Base-by-base conservation (phyloP, 1,140 invertebrate species). In the Nasonia vitripennis region DNA sequence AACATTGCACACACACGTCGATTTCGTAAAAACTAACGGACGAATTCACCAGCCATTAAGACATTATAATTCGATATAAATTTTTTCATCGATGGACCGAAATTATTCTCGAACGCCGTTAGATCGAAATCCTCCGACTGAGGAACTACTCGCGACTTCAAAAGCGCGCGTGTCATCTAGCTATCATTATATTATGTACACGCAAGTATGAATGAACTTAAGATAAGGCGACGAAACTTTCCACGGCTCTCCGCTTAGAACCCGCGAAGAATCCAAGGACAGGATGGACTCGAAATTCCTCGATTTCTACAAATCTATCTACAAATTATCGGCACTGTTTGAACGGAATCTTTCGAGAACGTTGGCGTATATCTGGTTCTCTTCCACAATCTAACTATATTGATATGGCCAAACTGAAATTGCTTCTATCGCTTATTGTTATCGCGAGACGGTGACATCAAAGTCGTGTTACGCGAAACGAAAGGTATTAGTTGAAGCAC, bases 221-320 rank as follows among this genome's bases (percentile, higher is more conserved):
- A 84, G 83, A 84, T 84, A 84, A 78, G 12, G 9, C 7, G 1
- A 71, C 17, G 12, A 31, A 82, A 55, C 75, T 80, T 80, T 80
- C 62, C 31, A 80, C 34, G 31, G 17, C 31, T 31, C 23, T 34
- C 20, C 12, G 27, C n/a, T 45, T n/a, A 74, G 55, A n/a, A 51
- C 20, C 74, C 11, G 45, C 41, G 74, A 51, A 23, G 17, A 20
- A 62, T 62, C 14, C 37, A 77, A 77, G 41, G 41, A 77, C 41
- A 77, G n/a, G 45, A 51, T 51, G n/a, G 20, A 12, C 55, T 62
- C 1, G n/a, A 14, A 71, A n/a, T 74, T n/a, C 3, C 74, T 62
- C 27, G n/a, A 67, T 77, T 83, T 83, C n/a, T 27, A 83, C 67
- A 77, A 41, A 20, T 62, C 48, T n/a, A 23, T 23, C 14, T 73